Evolutionary conservation across 2,797 vertebrate genomes (phyloP).

Genomic region (Poecilia gillii): DNA sequence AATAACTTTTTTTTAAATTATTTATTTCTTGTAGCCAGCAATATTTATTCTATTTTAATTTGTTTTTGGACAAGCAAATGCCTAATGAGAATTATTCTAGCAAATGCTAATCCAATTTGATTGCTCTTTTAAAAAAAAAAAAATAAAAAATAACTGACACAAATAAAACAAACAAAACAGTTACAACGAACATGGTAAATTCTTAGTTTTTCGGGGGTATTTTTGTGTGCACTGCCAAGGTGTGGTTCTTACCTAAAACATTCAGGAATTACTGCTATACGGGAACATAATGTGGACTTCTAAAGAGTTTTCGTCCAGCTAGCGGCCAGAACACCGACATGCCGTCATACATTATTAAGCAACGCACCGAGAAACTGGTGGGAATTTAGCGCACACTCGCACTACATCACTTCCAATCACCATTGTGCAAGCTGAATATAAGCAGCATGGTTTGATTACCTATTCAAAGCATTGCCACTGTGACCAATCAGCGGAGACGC

Average conservation of each 20-base stretch:
- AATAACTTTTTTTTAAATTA: not conserved
- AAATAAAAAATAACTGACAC: not conserved
- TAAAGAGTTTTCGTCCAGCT: constrained; percentile 24
- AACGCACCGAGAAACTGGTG: constrained; percentile 22
- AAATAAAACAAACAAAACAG: not conserved
- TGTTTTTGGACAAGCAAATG: not conserved
- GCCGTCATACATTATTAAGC: constrained; percentile 51
- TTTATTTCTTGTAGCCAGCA: not conserved
- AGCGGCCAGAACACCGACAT: constrained; percentile 17
- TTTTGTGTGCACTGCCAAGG: not conserved
- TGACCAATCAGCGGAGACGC: constrained; percentile 40
- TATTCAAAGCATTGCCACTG: constrained; percentile 46
- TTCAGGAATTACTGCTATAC: not conserved
- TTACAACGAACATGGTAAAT: not conserved
- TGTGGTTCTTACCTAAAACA: not conserved
- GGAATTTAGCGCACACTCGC: constrained; percentile 23
- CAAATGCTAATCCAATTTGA: not conserved
- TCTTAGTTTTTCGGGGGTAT: not conserved
- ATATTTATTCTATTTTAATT: not conserved
- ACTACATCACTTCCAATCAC: constrained; percentile 29
- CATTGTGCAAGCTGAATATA: constrained; percentile 13
- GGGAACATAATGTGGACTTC: not conserved
- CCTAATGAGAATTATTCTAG: not conserved
- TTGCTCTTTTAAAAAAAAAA: not conserved
- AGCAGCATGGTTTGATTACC: constrained; percentile 41